Base-by-base conservation (phyloP, 2,113 vertebrate genomes). In the Nasalis larvatus region DNA sequence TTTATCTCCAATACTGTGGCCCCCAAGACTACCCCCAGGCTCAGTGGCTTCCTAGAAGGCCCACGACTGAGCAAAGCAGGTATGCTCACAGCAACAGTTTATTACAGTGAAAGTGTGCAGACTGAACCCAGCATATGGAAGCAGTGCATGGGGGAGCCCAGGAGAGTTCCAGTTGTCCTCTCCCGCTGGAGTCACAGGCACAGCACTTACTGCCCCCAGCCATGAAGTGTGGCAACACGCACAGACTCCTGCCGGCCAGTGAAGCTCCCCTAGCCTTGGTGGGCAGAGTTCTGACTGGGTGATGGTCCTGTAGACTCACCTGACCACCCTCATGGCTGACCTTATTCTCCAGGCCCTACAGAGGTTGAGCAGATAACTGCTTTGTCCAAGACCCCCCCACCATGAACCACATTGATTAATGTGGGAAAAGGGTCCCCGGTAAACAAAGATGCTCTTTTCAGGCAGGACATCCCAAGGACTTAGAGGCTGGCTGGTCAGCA, bases 191-290 rank as follows among this genome's bases (percentile, higher is more conserved):
- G 49, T 42, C 12, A 3, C 17, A 16, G 30, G 78, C 25, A 35
- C 10, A 4, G 45, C 20, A 2, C 68, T 18, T 6, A 18, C n/a
- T 25, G 27, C 35, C 40, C 27, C n/a, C 40, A 30, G 47, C n/a
- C 42, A n/a, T 3, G 52, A 63, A 4, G 10, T 0, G 3, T 13
- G 17, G 35, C 54, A 42, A 4, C 20, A 20, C 2, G 3, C 30
- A 1, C 18, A 25, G 14, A 18, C 81, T 32, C 1, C n/a, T 30
- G 32, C n/a, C 5, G 6, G 14, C 14, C 47, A 7, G 6, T 1
- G 32, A 32, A 14, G 4, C 35, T 3, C 54, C 11, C 21, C 10
- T 1, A 32, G 10, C 32, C 23, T 23, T 9, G 56, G 16, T 40
- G 9, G 20, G 23, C 49, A 37, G 27, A 32, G 35, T 12, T 32